A percentile compares a stretch with the other conserved stretches of the same genome.
Evolutionary conservation across 1,140 invertebrate species (phyloP).

Genomic region (Eupristina koningsbergeri): DNA sequence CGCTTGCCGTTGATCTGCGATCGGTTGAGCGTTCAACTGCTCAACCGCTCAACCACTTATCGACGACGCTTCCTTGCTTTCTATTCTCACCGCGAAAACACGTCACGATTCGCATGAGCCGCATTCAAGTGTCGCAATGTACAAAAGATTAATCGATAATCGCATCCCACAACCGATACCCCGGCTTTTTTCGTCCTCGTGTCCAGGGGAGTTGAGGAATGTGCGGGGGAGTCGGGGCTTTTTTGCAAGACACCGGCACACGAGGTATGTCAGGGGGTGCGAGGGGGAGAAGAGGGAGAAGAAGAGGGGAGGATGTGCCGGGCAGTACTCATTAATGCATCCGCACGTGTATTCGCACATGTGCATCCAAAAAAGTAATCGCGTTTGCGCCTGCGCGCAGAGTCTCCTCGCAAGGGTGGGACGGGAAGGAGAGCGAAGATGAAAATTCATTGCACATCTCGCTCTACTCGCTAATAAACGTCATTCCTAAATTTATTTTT

Average conservation of each 20-base stretch:
- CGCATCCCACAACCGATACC: neutral
- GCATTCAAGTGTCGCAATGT: neutral
- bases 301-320: neutral
- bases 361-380: slow-evolving; percentile 2
- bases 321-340: slow-evolving; percentile 37
- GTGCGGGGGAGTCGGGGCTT: too few relatives aligned
- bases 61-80: neutral
- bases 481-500: too few relatives aligned
- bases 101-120: neutral
- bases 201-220: neutral
- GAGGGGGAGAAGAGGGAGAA: too few relatives aligned
- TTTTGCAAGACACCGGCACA: too few relatives aligned
- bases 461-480: too few relatives aligned
- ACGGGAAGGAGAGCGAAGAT: neutral
- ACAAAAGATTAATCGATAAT: neutral
- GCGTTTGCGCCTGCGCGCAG: neutral
- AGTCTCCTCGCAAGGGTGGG: too few relatives aligned
- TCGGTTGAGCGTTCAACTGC: too few relatives aligned
- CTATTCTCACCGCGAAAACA: neutral
- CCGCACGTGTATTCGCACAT: slow-evolving; percentile 39
- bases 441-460: neutral
- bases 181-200: too few relatives aligned
- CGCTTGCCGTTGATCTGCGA: neutral
- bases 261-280: too few relatives aligned
- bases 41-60: too few relatives aligned